These are phyloP conservation scores for Copsychus sechellarum DNA, from an alignment of 2,113 vertebrate genomes.

Conservation along the genomic window DNA sequence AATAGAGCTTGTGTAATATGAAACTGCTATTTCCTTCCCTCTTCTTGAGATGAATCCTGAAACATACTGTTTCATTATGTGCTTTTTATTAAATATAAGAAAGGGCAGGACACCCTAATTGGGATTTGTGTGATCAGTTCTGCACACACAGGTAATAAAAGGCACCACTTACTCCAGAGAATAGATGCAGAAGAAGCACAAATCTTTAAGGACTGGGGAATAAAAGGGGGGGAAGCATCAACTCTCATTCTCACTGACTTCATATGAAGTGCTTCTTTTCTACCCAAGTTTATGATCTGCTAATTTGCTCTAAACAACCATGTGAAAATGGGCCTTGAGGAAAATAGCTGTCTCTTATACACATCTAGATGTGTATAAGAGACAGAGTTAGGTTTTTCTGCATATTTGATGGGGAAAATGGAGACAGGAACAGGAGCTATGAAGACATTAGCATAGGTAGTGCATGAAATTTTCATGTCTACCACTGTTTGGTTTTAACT, in stretches of 20 bases:
- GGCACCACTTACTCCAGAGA: fast-evolving
- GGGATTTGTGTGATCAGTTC: not conserved
- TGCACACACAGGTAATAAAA: not conserved
- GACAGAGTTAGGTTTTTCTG: not conserved
- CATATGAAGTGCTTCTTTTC: not conserved
- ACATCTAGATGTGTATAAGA: too few species aligned
- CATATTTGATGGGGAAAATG: not conserved
- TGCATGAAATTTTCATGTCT: not conserved
- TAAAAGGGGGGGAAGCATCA: not conserved
- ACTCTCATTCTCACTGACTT: not conserved
- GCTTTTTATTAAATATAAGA: not conserved
- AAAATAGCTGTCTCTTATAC: too few species aligned
- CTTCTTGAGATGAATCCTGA: not conserved
- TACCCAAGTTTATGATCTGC: not conserved
- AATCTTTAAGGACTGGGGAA: not conserved
- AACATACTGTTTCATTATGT: not conserved
- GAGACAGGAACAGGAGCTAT: not conserved
- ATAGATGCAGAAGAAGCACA: not conserved
- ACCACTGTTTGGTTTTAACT: not conserved
- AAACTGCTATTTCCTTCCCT: not conserved
- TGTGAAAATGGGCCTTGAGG: not conserved
- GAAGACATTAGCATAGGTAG: not conserved
- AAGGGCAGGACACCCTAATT: too few species aligned
- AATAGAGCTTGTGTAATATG: not conserved
- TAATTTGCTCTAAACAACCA: not conserved